Evolutionary conservation across 2,888 invertebrate genomes (phyloP), one percentile per base, ranked within the genome.

Genomic region (Pelosia muscerda): DNA sequence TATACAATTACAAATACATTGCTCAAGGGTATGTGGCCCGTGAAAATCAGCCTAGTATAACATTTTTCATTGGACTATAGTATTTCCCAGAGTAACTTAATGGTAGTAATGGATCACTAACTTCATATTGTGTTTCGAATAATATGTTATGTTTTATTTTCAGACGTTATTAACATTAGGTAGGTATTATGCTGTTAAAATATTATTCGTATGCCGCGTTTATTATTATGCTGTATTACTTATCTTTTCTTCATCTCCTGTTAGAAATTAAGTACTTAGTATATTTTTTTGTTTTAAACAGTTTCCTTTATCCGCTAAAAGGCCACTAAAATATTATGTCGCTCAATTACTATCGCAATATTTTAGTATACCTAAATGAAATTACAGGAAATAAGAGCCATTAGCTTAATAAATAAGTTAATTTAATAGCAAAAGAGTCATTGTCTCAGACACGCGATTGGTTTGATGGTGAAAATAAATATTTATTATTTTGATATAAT

Each of bases 251-350:
- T n/a, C 8, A 49, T 49, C 49, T 19, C 8, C 49, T 49, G 19
- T 49, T 49, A n/a, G 49, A n/a, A n/a, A 49, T 49, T 49, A 49
- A n/a, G 49, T 49, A n/a, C 6, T 31, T 10, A 10, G 10, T 31
- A 49, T 19, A 9, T 49, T 49, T 19, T 49, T 49, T 49, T n/a
- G 3, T 1, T 34, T 19, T 6, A 42, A 42, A 19, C 49, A n/a
- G n/a, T 49, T 49, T 49, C 49, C n/a, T 49, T 49, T 49, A n/a
- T 49, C 49, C 49, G 49, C n/a, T 49, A 49, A 49, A 49, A 8
- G 6, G 49, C 9, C n/a, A 9, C n/a, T 49, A 42, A 42, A 19
- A 10, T 31, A 31, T 19, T 42, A 42, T 34, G 34, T 19, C 19
- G 19, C 19, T 42, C n/a, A 49, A n/a, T 49, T 49, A 49, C 9